Evolutionary conservation across 2,797 vertebrate genomes (phyloP).

Genomic region (Cyprinella venusta): DNA sequence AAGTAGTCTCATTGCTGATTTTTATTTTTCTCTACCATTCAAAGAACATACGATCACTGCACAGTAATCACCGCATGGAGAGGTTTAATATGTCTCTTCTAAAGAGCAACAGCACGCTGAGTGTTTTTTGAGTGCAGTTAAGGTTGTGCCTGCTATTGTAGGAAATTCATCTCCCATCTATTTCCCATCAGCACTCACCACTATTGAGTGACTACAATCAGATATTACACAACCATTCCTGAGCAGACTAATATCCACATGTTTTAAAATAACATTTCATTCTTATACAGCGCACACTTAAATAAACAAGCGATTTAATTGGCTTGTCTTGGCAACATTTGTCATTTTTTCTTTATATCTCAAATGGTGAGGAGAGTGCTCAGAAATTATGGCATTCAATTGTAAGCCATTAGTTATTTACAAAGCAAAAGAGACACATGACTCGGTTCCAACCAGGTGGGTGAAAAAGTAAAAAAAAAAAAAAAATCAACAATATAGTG

Average conservation of each 20-base stretch:
- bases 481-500: conserved; percentile 15
- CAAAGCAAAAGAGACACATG: not conserved
- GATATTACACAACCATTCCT: conserved; percentile 32
- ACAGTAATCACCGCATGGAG: conserved; percentile 23
- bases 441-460: conserved; percentile 17
- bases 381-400: not conserved
- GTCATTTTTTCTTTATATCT: not conserved
- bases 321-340: not conserved
- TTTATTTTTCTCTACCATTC: not conserved
- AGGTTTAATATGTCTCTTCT: conserved; percentile 24
- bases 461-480: conserved; percentile 36
- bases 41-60: not conserved
- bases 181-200: conserved; percentile 21
- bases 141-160: conserved; percentile 16
- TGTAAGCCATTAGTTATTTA: not conserved
- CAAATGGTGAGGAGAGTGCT: not conserved
- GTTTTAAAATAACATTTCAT: not conserved
- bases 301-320: not conserved
- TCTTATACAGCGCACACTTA: not conserved
- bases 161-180: conserved; percentile 19
- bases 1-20: not conserved
- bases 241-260: not conserved
- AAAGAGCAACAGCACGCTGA: conserved; percentile 15
- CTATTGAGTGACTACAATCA: conserved; percentile 32
- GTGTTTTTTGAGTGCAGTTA: conserved; percentile 48